Evolutionary conservation across 1,140 invertebrate species (phyloP).

Genomic region (Trachymyrmex cornetzi): DNA sequence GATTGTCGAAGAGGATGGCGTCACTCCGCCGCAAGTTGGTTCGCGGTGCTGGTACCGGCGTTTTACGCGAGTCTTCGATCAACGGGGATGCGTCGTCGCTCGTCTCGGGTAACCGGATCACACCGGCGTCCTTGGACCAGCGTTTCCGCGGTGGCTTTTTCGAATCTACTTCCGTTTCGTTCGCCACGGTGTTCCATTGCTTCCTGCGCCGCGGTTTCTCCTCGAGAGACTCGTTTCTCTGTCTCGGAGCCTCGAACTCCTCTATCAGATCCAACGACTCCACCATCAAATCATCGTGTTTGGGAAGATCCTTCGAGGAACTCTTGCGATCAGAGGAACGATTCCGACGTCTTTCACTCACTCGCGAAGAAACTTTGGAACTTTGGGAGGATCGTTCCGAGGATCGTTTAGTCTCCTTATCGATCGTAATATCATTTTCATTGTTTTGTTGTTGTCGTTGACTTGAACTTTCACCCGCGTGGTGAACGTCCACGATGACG

Average conservation of each 20-base stretch:
- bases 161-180: slow-evolving; percentile 61
- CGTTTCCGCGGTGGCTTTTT: slow-evolving; percentile 74
- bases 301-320: neutral
- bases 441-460: neutral
- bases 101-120: slow-evolving; percentile 70
- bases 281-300: slow-evolving; percentile 17
- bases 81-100: slow-evolving; percentile 17
- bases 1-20: slow-evolving; percentile 74
- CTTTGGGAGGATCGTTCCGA: neutral
- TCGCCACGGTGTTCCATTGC: slow-evolving; percentile 74
- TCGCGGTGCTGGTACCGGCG: slow-evolving; percentile 74
- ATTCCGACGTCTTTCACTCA: neutral
- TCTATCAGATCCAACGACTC: slow-evolving; percentile 78
- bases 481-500: slow-evolving; percentile 82
- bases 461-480: slow-evolving; percentile 46
- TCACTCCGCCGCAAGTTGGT: slow-evolving; percentile 36
- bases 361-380: slow-evolving; percentile 25
- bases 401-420: neutral
- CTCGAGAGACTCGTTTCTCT: neutral
- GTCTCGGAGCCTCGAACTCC: slow-evolving; percentile 67
- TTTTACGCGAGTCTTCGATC: neutral
- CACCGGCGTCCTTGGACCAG: slow-evolving; percentile 74
- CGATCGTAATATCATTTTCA: neutral
- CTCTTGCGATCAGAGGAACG: neutral
- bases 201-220: slow-evolving; percentile 63